These are phyloP conservation scores for Pyrrhopygopsis socrates DNA, from an alignment of 2,888 invertebrate genomes.

Conservation along the genomic window DNA sequence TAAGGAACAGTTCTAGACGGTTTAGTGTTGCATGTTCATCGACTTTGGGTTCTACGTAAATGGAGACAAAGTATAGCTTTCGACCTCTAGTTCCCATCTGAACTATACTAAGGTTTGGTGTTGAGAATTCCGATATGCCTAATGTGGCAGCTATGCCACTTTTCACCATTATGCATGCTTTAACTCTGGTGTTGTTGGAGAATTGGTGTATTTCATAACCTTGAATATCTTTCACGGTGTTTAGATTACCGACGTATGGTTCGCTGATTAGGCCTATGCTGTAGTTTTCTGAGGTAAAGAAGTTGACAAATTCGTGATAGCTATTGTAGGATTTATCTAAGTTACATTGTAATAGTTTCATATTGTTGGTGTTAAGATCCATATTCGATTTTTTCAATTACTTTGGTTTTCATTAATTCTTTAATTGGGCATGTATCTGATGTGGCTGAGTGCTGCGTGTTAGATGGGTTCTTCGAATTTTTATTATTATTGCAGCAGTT, in stretches of 20 bases:
- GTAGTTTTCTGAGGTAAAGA: background rate
- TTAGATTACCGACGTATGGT: background rate
- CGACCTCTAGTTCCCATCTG: background rate
- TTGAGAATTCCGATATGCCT: background rate
- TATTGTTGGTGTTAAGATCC: background rate
- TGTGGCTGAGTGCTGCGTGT: background rate
- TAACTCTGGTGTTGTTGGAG: background rate
- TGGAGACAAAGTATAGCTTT: background rate
- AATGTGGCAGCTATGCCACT: background rate
- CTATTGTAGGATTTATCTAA: background rate
- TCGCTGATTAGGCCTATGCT: background rate
- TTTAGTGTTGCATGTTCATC: background rate
- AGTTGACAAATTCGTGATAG: background rate
- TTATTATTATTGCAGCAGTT: too few species aligned
- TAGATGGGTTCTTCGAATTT: background rate
- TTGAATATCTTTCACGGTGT: background rate
- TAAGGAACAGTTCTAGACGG: background rate
- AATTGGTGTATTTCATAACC: background rate
- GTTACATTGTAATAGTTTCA: background rate
- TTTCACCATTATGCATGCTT: background rate
- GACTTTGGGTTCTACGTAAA: background rate
- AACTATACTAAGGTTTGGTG: background rate
- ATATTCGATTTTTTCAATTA: background rate
- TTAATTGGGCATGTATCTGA: background rate
- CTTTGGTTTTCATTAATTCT: background rate